These are phyloP conservation scores for Eulemur macaco DNA, from an alignment of 2,113 vertebrate genomes.

Conservation along the genomic window DNA sequence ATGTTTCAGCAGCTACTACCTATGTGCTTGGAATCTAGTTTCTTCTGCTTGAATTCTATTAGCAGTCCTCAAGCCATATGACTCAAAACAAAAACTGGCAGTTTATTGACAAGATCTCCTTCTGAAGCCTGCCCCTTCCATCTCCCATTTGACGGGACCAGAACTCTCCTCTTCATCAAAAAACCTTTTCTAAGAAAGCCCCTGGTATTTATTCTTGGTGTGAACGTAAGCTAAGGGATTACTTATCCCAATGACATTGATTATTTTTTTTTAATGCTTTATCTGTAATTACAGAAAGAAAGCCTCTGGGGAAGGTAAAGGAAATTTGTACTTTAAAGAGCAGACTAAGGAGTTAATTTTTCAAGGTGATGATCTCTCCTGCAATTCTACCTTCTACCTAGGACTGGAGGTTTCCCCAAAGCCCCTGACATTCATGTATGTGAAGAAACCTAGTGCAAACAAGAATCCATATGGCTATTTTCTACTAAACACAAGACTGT, in stretches of 20 bases:
- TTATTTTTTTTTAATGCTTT: neutral
- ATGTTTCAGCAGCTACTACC: neutral
- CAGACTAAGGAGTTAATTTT: neutral
- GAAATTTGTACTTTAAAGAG: neutral
- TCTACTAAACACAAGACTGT: neutral
- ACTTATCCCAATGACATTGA: neutral
- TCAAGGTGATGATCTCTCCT: neutral
- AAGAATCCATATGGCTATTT: neutral
- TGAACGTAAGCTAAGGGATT: neutral
- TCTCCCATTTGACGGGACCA: neutral
- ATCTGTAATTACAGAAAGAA: constrained; percentile 13
- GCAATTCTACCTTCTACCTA: neutral
- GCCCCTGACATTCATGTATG: neutral
- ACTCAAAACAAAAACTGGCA: neutral
- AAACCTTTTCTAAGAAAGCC: neutral
- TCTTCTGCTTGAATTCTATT: neutral
- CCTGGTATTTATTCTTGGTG: neutral
- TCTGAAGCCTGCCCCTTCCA: neutral
- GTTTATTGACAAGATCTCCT: neutral
- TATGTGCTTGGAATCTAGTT: neutral
- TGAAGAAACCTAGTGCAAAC: constrained; percentile 16
- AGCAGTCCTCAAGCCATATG: neutral
- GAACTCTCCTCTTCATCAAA: neutral
- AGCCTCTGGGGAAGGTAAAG: neutral
- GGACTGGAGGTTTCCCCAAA: neutral